Percentiles rank a stretch among this genome's conserved stretches.
These are phyloP conservation scores for Drosophila repletoides DNA, from an alignment of 1,140 invertebrate genomes.

Conservation along the genomic window DNA sequence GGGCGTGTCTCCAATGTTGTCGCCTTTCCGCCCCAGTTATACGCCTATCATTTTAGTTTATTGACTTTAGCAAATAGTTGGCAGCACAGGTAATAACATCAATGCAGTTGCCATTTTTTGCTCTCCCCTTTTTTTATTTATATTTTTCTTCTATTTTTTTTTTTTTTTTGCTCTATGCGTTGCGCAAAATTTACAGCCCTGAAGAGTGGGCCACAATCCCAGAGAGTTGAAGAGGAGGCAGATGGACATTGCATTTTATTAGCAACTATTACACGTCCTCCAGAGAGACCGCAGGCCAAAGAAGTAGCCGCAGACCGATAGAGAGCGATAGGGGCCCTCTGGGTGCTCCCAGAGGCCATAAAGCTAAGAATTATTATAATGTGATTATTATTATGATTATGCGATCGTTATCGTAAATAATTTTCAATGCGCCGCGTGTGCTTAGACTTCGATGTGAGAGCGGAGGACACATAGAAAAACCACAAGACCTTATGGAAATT, in stretches of 20 bases:
- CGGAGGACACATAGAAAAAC: background rate
- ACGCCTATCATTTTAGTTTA: slow-evolving; percentile 72
- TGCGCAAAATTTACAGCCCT: slow-evolving; percentile 20
- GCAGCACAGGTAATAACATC: slow-evolving; percentile 77
- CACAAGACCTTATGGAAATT: slow-evolving; percentile 61
- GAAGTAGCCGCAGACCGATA: slow-evolving; percentile 1
- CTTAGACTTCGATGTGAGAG: slow-evolving; percentile 57
- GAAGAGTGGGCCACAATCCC: background rate
- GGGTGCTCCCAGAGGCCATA: slow-evolving; percentile 58
- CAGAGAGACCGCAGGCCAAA: slow-evolving; percentile 9
- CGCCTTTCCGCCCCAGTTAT: slow-evolving; percentile 18
- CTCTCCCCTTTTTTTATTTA: slow-evolving; percentile 1
- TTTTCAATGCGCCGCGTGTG: slow-evolving; percentile 76
- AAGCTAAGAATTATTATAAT: slow-evolving; percentile 80
- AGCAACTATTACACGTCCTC: slow-evolving; percentile 75
- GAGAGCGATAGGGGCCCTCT: slow-evolving; percentile 5
- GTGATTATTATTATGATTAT: slow-evolving; percentile 81
- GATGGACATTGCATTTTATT: slow-evolving; percentile 78
- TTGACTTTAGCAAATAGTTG: slow-evolving; percentile 79
- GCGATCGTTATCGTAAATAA: slow-evolving; percentile 80
- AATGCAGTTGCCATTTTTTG: slow-evolving; percentile 80
- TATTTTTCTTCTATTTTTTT: slow-evolving; percentile 13
- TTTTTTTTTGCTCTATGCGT: slow-evolving; percentile 13
- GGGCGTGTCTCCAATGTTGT: slow-evolving; percentile 20
- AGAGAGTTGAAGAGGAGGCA: background rate